phyloP scores from a whole-genome alignment of 2,888 invertebrate species.

The Elegia similella region DNA sequence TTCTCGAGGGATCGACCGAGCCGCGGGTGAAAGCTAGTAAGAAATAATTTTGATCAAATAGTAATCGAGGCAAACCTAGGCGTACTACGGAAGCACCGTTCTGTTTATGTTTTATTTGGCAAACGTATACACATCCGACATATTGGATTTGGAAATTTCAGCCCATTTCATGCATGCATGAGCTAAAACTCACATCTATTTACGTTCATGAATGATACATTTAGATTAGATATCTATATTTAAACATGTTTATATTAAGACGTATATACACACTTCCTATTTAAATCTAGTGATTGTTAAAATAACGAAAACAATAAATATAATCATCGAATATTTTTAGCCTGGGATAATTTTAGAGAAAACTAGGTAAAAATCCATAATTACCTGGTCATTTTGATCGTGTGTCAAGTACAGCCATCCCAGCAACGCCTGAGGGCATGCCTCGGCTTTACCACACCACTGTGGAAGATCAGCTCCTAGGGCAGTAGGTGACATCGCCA shows the following conservation, averaged over 20 bases:
- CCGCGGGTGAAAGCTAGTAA: too few relatives aligned
- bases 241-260: too few relatives aligned
- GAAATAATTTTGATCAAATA: too few relatives aligned
- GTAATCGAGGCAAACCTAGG: too few relatives aligned
- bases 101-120: background rate
- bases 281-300: too few relatives aligned
- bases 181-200: background rate
- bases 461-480: slow-evolving; percentile 67
- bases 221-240: too few relatives aligned
- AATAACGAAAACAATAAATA: too few relatives aligned
- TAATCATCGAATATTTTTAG: too few relatives aligned
- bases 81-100: background rate
- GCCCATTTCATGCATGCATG: background rate
- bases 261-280: too few relatives aligned
- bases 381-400: slow-evolving; percentile 74
- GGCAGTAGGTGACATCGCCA: slow-evolving; percentile 71
- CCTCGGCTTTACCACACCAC: slow-evolving; percentile 69
- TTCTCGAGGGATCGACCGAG: too few relatives aligned
- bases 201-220: background rate
- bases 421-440: slow-evolving; percentile 63
- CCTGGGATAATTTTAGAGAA: background rate
- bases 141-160: slow-evolving; percentile 22
- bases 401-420: slow-evolving; percentile 71
- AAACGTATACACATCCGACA: background rate
- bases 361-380: slow-evolving; percentile 2